These are phyloP conservation scores for Patella vulgata DNA, from an alignment of 1,140 invertebrate species.

Conservation along the genomic window DNA sequence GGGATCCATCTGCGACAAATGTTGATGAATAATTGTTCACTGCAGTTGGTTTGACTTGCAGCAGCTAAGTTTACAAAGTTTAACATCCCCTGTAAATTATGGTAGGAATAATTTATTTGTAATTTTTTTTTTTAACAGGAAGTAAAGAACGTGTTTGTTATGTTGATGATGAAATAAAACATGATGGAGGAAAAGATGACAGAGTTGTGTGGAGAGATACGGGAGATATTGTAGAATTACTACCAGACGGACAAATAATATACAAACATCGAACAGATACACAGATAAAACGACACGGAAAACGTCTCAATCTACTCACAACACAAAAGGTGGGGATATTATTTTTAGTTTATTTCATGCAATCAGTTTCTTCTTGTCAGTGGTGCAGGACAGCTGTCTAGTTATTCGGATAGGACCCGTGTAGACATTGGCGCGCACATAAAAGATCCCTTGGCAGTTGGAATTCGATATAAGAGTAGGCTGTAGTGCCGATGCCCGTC, in stretches of 20 bases:
- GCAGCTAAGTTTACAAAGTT: no score
- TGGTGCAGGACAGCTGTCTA: no score
- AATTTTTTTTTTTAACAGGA: no score
- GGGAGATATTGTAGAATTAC: slow-evolving; percentile 73
- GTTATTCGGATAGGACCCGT: no score
- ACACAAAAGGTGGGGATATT: slow-evolving; percentile 70
- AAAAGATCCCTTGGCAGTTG: no score
- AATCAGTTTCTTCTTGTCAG: not conserved
- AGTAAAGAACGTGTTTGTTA: slow-evolving; percentile 49
- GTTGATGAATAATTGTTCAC: not conserved
- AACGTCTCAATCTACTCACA: slow-evolving; percentile 73
- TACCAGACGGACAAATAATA: slow-evolving; percentile 69
- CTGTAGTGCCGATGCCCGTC: no score
- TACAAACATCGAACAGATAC: slow-evolving; percentile 75
- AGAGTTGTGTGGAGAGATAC: slow-evolving; percentile 69
- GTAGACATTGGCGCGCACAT: no score
- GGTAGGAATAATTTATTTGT: no score
- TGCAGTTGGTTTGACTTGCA: not conserved
- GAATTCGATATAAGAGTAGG: no score
- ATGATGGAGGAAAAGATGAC: not conserved
- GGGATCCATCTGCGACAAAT: no score
- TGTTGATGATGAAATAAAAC: slow-evolving; percentile 37
- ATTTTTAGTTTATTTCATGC: slow-evolving; percentile 9
- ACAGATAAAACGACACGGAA: slow-evolving; percentile 79
- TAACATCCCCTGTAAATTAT: no score